phyloP scores from a whole-genome alignment of 2,888 invertebrate species.

The Leistus spinibarbis region DNA sequence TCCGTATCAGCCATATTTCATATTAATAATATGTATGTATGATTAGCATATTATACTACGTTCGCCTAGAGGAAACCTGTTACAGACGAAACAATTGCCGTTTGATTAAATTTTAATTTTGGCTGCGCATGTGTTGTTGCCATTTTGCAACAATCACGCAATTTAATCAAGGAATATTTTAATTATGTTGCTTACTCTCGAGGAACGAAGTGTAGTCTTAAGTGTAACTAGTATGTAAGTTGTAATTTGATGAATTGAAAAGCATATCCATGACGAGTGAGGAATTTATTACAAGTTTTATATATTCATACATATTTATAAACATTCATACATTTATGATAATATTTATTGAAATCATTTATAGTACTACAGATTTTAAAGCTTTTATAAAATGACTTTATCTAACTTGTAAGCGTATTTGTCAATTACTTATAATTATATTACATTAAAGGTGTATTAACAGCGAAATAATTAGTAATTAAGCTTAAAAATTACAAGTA shows the following conservation, averaged over 20 bases:
- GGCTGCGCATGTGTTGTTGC: too few species aligned
- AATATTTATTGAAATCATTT: constrained; percentile 4
- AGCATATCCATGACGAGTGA: not conserved
- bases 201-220: not conserved
- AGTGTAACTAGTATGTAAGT: not conserved
- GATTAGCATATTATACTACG: not conserved
- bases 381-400: not conserved
- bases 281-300: not conserved
- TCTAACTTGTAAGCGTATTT: not conserved
- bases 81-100: too few species aligned
- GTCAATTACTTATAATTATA: not conserved
- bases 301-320: constrained; percentile 1
- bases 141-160: too few species aligned
- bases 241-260: not conserved
- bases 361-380: not conserved
- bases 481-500: not conserved
- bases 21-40: not conserved
- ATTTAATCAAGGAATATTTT: too few species aligned
- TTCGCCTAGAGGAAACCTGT: not conserved
- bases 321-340: not conserved
- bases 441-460: not conserved
- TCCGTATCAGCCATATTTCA: not conserved
- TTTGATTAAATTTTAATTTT: too few species aligned
- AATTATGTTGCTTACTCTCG: not conserved
- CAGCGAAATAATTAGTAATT: not conserved